Percentiles rank a stretch among this genome's conserved stretches.
These are phyloP conservation scores for Protobothrops flavoviridis DNA, from an alignment of 2,113 vertebrate species.

Conservation along the genomic window DNA sequence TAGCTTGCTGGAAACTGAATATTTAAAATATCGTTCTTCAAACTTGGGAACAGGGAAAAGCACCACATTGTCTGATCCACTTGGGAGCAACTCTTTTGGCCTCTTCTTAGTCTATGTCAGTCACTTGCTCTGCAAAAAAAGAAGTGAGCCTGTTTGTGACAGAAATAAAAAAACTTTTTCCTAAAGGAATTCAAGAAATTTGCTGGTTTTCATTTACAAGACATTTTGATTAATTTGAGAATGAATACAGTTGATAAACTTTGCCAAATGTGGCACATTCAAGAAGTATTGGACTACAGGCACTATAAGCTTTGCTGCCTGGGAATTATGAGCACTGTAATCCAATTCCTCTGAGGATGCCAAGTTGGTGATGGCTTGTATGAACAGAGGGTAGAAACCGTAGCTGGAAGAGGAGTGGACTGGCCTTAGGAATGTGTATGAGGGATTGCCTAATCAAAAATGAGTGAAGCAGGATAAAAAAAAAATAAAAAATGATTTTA, in stretches of 20 bases:
- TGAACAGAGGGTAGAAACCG: not conserved
- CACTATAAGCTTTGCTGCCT: not conserved
- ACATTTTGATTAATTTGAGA: not conserved
- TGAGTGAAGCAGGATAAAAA: not conserved
- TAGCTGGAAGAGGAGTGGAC: not conserved
- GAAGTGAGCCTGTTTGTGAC: not conserved
- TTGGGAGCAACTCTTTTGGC: not conserved
- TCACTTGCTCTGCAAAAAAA: not conserved
- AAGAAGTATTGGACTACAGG: not conserved
- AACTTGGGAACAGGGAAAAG: not conserved
- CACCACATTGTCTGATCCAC: not conserved
- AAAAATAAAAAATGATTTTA: not conserved
- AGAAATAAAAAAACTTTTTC: not conserved
- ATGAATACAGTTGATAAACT: not conserved
- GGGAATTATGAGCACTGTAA: not conserved
- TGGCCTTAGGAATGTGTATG: not conserved
- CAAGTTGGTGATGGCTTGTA: not conserved
- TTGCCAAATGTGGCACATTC: not conserved
- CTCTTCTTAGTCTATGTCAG: not conserved
- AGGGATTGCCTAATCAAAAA: not conserved
- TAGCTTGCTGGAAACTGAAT: conserved; percentile 3
- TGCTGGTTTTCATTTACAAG: not conserved
- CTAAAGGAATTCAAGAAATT: not conserved
- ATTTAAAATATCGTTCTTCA: conserved; percentile 1
- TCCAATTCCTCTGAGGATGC: not conserved